Evolutionary conservation across 2,888 invertebrate genomes (phyloP).

Genomic region (Ferdinandea cuprea): DNA sequence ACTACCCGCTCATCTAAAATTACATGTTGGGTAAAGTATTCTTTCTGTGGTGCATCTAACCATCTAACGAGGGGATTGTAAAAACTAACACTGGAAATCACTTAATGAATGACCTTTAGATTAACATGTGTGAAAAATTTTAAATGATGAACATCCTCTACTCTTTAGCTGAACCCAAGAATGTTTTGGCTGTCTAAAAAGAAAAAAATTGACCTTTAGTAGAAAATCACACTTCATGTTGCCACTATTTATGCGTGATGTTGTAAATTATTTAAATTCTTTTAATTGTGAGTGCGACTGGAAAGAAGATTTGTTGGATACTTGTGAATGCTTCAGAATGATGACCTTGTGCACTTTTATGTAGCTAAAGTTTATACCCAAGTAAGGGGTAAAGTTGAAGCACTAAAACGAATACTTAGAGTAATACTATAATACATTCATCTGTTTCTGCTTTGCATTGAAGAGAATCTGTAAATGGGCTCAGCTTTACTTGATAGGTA

Average conservation of each 20-base stretch:
- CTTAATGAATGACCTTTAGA: constrained; percentile 31
- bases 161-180: background rate
- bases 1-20: constrained; percentile 10
- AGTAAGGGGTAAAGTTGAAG: too few species aligned
- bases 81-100: constrained; percentile 11
- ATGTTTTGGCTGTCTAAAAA: constrained; percentile 4
- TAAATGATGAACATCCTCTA: background rate
- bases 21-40: background rate
- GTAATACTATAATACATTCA: too few species aligned
- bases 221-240: background rate
- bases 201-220: background rate
- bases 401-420: too few species aligned
- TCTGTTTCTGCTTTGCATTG: too few species aligned
- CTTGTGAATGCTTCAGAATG: too few species aligned
- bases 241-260: background rate
- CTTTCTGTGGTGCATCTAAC: background rate
- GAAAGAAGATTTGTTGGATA: too few species aligned
- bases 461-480: too few species aligned
- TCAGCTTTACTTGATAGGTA: too few species aligned
- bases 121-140: background rate
- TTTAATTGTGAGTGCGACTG: too few species aligned
- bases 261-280: too few species aligned
- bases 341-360: too few species aligned
- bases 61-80: background rate
- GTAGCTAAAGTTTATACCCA: too few species aligned